Percentiles rank a stretch among this genome's conserved stretches.
These are phyloP conservation scores for Ectropis crepuscularia DNA, from an alignment of 2,888 invertebrate genomes.

Conservation along the genomic window DNA sequence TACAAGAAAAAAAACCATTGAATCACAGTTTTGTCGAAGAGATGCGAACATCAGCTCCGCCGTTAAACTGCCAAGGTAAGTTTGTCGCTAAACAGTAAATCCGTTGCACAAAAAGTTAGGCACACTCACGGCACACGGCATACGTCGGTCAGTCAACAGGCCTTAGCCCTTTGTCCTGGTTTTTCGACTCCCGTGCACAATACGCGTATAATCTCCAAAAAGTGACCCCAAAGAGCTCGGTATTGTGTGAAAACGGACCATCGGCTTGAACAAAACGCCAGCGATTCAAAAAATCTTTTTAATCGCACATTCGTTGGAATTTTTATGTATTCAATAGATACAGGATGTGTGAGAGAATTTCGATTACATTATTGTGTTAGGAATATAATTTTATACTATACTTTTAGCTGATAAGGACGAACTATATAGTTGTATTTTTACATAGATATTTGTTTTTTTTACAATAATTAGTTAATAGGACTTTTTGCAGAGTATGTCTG, in stretches of 20 bases:
- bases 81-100: slow-evolving; percentile 34
- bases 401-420: not conserved
- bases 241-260: slow-evolving; percentile 65
- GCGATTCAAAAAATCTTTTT: slow-evolving; percentile 60
- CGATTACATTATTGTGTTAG: not conserved
- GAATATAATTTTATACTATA: not conserved
- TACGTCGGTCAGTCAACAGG: slow-evolving; percentile 74
- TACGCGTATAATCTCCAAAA: slow-evolving; percentile 79
- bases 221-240: slow-evolving; percentile 82
- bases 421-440: no score
- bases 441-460: no score
- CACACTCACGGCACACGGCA: slow-evolving; percentile 11
- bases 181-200: slow-evolving; percentile 76
- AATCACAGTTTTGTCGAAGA: not conserved
- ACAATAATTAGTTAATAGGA: no score
- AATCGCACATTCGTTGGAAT: slow-evolving; percentile 66
- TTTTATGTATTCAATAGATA: slow-evolving; percentile 56
- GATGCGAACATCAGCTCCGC: not conserved
- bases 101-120: slow-evolving; percentile 56
- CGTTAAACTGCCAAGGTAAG: not conserved
- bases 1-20: no score
- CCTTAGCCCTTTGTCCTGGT: slow-evolving; percentile 66
- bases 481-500: no score
- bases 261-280: slow-evolving; percentile 58
- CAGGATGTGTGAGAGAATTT: slow-evolving; percentile 50